Evolutionary conservation across 2,888 invertebrate genomes (phyloP), one percentile per base, ranked within the genome.

Genomic region (Cataglyphis rosenhaueri): DNA sequence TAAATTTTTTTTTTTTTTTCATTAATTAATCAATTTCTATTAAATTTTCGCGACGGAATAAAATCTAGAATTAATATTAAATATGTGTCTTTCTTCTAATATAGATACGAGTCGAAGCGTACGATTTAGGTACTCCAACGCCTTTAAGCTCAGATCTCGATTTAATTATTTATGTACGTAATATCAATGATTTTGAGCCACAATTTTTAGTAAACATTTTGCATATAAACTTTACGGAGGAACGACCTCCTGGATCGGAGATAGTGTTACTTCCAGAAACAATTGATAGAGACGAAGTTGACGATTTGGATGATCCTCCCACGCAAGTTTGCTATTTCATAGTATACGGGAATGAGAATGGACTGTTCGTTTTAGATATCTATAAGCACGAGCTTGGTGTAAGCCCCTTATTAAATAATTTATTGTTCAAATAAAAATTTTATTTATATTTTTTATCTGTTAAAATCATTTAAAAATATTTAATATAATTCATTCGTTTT

Each of bases 271-370:
- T 98, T 15, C 97, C 98, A 0, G 97, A 97, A 87, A 98, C 98
- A 0, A 96, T 98, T 62, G 98, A 98, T 92, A 96, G 97, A 86
- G 98, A 98, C 92, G 98, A 97, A 91, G 96, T 98, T 25, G 98
- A 98, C 90, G 97, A 98, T 90, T 96, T 97, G 2, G 97, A 97
- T 87, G 97, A 97, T 89, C 97, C 97, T 0, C 96, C 97, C 68
- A 96, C 97, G 70, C 97, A 97, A 84, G 98, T 98, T n/a, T 99
- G 99, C 92, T 99, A 98, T 93, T 99, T 97, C 92, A 97, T 99
- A 71, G 96, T 98, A n/a, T 96, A 96, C 8, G 98, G 98, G 18
- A 98, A 98, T 92, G 97, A 97, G 29, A 96, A 96, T 25, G 96
- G 96, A 10, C 95, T 96, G 79, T 98, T 98, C 92, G 95, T 95